Percentiles rank a stretch among this genome's conserved stretches.
Evolutionary conservation across 30 jellyfish, hydroid and myxozoan species (phyloP).

Genomic region (Nemopilema nomurai): DNA sequence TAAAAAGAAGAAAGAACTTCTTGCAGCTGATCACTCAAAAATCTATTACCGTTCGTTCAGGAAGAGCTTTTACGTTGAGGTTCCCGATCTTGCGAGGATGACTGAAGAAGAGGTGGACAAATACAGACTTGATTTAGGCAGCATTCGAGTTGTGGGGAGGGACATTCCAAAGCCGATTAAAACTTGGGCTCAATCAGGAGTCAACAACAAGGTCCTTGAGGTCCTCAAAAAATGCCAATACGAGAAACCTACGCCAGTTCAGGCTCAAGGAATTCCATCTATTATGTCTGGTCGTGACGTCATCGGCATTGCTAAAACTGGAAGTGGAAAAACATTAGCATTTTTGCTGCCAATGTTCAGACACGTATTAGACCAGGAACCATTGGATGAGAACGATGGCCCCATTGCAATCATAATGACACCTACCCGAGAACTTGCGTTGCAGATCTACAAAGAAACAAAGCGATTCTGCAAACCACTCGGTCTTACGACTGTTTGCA

Average conservation of each 20-base stretch:
- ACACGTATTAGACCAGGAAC: conserved; percentile 95
- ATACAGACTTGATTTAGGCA: conserved; percentile 80
- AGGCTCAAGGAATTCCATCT: conserved; percentile 99
- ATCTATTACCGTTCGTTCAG: conserved; percentile 89
- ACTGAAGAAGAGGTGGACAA: conserved; percentile 89
- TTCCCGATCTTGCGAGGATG: conserved; percentile 94
- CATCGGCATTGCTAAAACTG: conserved; percentile 99
- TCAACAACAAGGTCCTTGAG: conserved; percentile 70
- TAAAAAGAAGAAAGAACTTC: conserved; percentile 85
- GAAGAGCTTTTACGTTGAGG: conserved; percentile 92
- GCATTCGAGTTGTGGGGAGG: conserved; percentile 92
- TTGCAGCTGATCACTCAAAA: conserved; percentile 92
- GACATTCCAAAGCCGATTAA: conserved; percentile 94
- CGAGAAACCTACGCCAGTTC: conserved; percentile 99
- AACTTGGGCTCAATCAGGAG: conserved; percentile 98
- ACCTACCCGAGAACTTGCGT: conserved; percentile 97
- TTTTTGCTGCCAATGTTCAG: conserved; percentile 97
- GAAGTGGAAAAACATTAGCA: conserved; percentile 99
- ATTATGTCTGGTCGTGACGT: conserved; percentile 99
- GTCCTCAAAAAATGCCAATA: conserved; percentile 81
- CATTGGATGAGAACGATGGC: conserved; percentile 93
- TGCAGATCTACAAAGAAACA: conserved; percentile 93
- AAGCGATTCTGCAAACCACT: conserved; percentile 86
- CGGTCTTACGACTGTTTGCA: conserved; percentile 82
- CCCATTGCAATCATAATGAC: conserved; percentile 98